Evolutionary conservation across 2,113 vertebrate genomes (phyloP), one percentile per base, ranked within the genome.

Genomic region (Ailurus styani): DNA sequence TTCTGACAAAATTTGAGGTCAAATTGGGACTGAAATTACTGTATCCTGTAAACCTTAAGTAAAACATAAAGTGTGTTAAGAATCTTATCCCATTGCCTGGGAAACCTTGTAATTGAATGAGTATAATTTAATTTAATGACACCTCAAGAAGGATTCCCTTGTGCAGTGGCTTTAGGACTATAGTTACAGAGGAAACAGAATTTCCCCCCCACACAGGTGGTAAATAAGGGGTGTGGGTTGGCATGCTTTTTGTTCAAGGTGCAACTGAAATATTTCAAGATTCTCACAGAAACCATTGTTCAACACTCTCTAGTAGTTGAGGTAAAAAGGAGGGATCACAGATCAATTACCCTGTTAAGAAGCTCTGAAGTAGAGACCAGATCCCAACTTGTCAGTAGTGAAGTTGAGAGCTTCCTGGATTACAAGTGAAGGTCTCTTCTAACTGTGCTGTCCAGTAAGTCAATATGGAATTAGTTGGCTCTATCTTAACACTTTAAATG

Each of bases 291-390:
- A 54, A 20, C 14, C 34, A 7, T 3, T 70, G 25, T 21, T 50
- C 50, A 47, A 37, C 21, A 23, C 15, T 31, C 70, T 37, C 4
- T 4, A 54, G 42, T 9, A n/a, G 18, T 4, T 91, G 42, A 72
- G 6, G 0, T 12, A 34, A 70, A 45, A 72, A 82, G 14, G 23
- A 83, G 4, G 7, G 17, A 0, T 2, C 20, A 54, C 2, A 5
- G 83, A 37, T 52, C 18, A 31, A 55, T 57, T 75, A 84, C 10
- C 29, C 27, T 73, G 7, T 60, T 45, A 31, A 66, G 17, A 55
- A 17, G 13, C 55, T 72, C 25, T 47, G 52, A 84, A 70, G 77
- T 5, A 84, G 23, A 73, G 20, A 37, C 2, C 60, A 47, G 21
- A 7, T 37, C 70, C 10, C 20, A 52, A 52, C 14, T 62, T 17